Evolutionary conservation across 2,888 invertebrate genomes (phyloP), one percentile per base, ranked within the genome.

Genomic region (Glaucopsyche alexis): DNA sequence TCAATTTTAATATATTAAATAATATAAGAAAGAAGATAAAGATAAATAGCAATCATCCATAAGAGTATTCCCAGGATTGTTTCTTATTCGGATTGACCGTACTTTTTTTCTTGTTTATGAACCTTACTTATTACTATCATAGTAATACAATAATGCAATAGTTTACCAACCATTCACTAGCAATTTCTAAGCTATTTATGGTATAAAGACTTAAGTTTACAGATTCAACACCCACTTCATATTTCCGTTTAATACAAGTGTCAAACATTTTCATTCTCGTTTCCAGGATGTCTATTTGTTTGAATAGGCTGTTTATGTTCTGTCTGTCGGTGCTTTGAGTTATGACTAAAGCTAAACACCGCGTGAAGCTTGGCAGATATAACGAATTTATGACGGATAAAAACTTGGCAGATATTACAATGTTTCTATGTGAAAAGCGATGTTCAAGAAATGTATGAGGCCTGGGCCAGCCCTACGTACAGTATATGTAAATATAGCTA

Each of bases 171-270:
- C 60, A 60, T 60, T 60, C 13, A 60, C 13, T 29, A 9, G 60
- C 29, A 60, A 38, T 60, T 60, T 14, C 29, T 29, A 14, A 60
- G 60, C 29, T 60, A 60, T 47, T 47, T 60, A 38, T 60, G 29
- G 29, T n/a, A n/a, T n/a, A n/a, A n/a, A n/a, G 60, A 38, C 60
- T 60, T 4, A 60, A 29, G 60, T 29, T 60, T 29, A 38, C 29
- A 60, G 14, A 29, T 60, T 60, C 60, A 55, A 19, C 19, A 13
- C 47, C 47, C 9, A 29, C 60, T 60, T 60, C 6, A 60, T 60
- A 38, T 60, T 60, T 38, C 60, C 60, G 60, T 60, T 38, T 60
- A 5, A 60, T 60, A 60, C 60, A 60, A 60, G 60, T 60, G 60
- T 60, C 60, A 60, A 60, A 60, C 60, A 60, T 29, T 60, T 60